phyloP scores from a whole-genome alignment of 2,888 invertebrate species.

The Parnassius glacialis region DNA sequence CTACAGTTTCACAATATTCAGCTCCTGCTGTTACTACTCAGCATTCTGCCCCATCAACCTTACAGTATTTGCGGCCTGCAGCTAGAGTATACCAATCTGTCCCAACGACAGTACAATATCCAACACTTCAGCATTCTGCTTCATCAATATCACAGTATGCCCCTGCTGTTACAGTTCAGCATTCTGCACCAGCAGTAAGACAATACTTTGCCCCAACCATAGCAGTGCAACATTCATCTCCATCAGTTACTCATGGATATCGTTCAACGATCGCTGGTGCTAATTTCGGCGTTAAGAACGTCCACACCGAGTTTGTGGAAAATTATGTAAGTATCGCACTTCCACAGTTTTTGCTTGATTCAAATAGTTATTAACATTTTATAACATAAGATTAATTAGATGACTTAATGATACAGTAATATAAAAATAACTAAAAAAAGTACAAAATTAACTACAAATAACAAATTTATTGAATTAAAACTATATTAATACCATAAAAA shows the following conservation, averaged over 20 bases:
- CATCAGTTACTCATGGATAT: constrained; percentile 24
- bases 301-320: constrained; percentile 82
- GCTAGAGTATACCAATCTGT: constrained; percentile 35
- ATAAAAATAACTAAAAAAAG: too few relatives aligned
- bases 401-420: too few relatives aligned
- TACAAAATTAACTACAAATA: too few relatives aligned
- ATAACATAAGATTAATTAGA: too few relatives aligned
- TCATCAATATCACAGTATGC: constrained; percentile 38
- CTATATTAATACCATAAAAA: too few relatives aligned
- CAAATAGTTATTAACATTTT: too few relatives aligned
- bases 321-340: constrained; percentile 80
- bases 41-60: constrained; percentile 44
- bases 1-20: constrained; percentile 42
- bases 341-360: too few relatives aligned
- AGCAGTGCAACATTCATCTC: constrained; percentile 28
- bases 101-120: constrained; percentile 18
- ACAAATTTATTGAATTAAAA: too few relatives aligned
- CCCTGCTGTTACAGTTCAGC: constrained; percentile 37
- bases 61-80: constrained; percentile 35
- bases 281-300: constrained; percentile 69
- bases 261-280: constrained; percentile 14
- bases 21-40: constrained; percentile 36
- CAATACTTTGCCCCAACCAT: constrained; percentile 36
- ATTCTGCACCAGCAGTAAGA: constrained; percentile 42
- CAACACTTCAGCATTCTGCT: constrained; percentile 36